A percentile compares a stretch with the other conserved stretches of the same genome.
These are phyloP conservation scores for Hemaris fuciformis DNA, from an alignment of 2,888 invertebrate species.

Conservation along the genomic window DNA sequence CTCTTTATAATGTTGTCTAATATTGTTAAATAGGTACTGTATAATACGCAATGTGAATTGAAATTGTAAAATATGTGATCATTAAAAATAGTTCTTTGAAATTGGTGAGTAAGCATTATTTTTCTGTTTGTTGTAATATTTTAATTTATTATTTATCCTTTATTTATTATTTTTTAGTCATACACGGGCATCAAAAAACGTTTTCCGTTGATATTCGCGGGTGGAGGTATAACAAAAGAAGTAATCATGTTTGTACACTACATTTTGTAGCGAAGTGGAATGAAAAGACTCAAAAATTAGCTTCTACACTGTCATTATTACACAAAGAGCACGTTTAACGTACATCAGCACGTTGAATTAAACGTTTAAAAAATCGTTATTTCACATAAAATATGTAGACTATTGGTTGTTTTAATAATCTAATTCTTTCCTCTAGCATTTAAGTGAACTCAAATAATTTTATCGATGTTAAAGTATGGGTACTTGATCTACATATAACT, in stretches of 20 bases:
- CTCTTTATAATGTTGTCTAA: constrained; percentile 38
- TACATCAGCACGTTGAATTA: too few relatives aligned
- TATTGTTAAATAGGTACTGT: constrained; percentile 34
- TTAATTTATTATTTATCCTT: neutral
- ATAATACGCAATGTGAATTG: constrained; percentile 21
- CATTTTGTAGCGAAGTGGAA: neutral
- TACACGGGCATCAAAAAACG: neutral
- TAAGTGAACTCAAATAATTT: too few relatives aligned
- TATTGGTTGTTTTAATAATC: too few relatives aligned
- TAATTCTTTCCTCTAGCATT: too few relatives aligned
- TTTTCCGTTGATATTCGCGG: neutral
- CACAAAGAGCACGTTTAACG: neutral
- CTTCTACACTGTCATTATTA: neutral
- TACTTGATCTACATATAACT: too few relatives aligned
- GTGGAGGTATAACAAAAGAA: neutral
- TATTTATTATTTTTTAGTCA: neutral
- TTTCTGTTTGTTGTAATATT: neutral
- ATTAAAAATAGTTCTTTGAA: constrained; percentile 33
- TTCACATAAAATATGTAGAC: too few relatives aligned
- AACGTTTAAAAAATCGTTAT: too few relatives aligned
- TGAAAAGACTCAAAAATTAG: neutral
- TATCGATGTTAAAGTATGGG: too few relatives aligned
- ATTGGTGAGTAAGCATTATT: constrained; percentile 35
- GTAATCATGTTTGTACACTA: neutral
- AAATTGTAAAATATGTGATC: constrained; percentile 16